Conservation (phyloP, 2,797 vertebrate species). For the Typhlichthys subterraneus region DNA sequence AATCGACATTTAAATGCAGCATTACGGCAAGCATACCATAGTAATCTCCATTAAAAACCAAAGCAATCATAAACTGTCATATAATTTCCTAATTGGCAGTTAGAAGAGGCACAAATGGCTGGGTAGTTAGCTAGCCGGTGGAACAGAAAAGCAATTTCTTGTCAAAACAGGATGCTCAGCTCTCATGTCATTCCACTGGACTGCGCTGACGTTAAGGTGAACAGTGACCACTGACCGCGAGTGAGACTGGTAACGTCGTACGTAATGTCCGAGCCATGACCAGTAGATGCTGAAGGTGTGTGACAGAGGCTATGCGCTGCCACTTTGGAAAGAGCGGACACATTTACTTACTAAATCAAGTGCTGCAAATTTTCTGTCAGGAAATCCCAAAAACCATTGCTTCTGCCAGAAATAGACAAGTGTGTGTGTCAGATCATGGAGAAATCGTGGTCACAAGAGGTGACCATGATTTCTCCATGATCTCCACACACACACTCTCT, state of each 20-base stretch:
- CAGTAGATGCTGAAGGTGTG: conserved; percentile 54
- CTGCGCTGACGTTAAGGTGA: conserved; percentile 33
- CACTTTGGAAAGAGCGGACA: conserved; percentile 49
- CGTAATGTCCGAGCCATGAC: conserved; percentile 42
- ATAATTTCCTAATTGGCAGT: too few species aligned
- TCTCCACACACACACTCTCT: too few species aligned
- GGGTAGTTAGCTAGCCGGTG: too few species aligned
- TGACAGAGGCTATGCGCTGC: conserved; percentile 58
- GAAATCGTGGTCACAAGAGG: conserved; percentile 29
- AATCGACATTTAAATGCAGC: too few species aligned
- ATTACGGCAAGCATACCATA: too few species aligned
- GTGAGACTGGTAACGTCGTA: conserved; percentile 25
- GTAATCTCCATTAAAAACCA: too few species aligned
- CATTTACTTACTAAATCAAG: conserved; percentile 66
- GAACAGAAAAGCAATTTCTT: background rate
- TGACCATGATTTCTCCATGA: too few species aligned
- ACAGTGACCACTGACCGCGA: conserved; percentile 35
- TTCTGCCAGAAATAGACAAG: conserved; percentile 50
- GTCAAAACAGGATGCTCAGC: conserved; percentile 3
- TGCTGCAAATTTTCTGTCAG: conserved; percentile 31
- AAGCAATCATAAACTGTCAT: too few species aligned
- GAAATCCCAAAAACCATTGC: conserved; percentile 37
- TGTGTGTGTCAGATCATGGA: background rate
- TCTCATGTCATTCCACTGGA: conserved; percentile 27
- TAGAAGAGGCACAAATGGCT: too few species aligned